Percentiles rank a stretch among this genome's conserved stretches.
Conservation (phyloP, 2,888 invertebrate genomes). For the Charanyca ferruginea region DNA sequence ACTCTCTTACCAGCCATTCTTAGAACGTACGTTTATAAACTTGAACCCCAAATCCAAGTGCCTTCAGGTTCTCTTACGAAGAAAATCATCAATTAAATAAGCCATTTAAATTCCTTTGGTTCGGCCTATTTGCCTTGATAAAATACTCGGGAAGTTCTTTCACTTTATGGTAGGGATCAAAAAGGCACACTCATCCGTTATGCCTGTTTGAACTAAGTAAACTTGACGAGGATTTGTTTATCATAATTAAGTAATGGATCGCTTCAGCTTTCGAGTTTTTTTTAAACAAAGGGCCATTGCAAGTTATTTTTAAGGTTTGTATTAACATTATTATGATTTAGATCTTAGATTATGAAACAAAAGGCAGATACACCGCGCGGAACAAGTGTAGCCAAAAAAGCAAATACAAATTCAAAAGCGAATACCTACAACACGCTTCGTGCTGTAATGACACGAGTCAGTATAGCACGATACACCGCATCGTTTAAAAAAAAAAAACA, state of each 20-base stretch:
- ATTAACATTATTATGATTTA: too few relatives aligned
- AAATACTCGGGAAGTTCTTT: constrained; percentile 58
- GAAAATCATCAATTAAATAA: constrained; percentile 71
- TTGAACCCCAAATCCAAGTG: constrained; percentile 39
- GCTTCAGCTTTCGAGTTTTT: constrained; percentile 17
- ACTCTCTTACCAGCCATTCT: constrained; percentile 39
- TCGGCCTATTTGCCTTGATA: constrained; percentile 67
- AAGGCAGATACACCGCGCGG: too few relatives aligned
- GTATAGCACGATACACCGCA: too few relatives aligned
- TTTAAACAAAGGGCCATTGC: not conserved
- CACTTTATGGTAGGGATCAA: constrained; percentile 57
- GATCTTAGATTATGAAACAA: too few relatives aligned
- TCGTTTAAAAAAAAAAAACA: too few relatives aligned
- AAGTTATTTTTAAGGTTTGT: not conserved
- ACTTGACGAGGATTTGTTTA: constrained; percentile 51
- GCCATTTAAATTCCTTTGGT: constrained; percentile 74
- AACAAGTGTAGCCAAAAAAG: too few relatives aligned
- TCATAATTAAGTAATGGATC: constrained; percentile 58
- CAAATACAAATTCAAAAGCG: too few relatives aligned
- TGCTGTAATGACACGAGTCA: too few relatives aligned
- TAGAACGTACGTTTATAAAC: constrained; percentile 32
- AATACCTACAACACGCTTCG: too few relatives aligned
- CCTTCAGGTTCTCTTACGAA: constrained; percentile 63
- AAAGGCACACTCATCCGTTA: constrained; percentile 63
- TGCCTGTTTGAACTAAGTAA: constrained; percentile 59